Conservation (phyloP, 2,113 vertebrate genomes). For the Peromyscus polionotus region DNA sequence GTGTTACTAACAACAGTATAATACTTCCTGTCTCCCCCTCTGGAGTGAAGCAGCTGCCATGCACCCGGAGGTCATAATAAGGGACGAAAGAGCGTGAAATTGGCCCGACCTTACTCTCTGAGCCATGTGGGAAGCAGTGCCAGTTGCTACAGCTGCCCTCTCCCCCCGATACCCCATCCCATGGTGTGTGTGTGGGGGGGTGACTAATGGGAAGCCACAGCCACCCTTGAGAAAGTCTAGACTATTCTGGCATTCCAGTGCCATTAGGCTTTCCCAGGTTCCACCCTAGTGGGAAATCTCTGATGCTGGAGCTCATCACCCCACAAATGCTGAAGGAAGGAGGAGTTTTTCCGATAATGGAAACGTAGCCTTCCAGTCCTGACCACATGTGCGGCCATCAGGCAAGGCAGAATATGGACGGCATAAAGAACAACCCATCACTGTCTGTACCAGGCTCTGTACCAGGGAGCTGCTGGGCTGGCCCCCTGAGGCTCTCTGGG, state of each 20-base stretch:
- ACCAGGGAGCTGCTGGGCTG: rapidly evolving
- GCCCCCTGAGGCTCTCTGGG: neutral
- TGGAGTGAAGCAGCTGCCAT: slow-evolving; percentile 61
- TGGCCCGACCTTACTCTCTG: slow-evolving; percentile 49
- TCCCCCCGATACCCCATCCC: too few species aligned
- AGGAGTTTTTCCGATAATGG: neutral
- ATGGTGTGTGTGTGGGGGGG: too few species aligned
- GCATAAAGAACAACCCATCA: too few species aligned
- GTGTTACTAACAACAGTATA: neutral
- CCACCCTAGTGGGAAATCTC: neutral
- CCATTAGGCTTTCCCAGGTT: neutral
- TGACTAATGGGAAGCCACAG: neutral
- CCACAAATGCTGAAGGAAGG: neutral
- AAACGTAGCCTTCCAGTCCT: neutral
- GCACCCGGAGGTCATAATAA: slow-evolving; percentile 12
- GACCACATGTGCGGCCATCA: rapidly evolving
- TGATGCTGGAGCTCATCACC: neutral
- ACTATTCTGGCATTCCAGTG: slow-evolving; percentile 5
- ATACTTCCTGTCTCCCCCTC: slow-evolving; percentile 1
- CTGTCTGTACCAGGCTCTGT: neutral
- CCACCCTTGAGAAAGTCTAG: neutral
- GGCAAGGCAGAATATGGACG: rapidly evolving
- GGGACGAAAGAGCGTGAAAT: slow-evolving; percentile 64
- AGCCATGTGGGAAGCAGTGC: slow-evolving; percentile 55
- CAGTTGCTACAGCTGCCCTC: slow-evolving; percentile 54